These are phyloP conservation scores for Uria aalge DNA, from an alignment of 2,113 vertebrate genomes.

Conservation along the genomic window DNA sequence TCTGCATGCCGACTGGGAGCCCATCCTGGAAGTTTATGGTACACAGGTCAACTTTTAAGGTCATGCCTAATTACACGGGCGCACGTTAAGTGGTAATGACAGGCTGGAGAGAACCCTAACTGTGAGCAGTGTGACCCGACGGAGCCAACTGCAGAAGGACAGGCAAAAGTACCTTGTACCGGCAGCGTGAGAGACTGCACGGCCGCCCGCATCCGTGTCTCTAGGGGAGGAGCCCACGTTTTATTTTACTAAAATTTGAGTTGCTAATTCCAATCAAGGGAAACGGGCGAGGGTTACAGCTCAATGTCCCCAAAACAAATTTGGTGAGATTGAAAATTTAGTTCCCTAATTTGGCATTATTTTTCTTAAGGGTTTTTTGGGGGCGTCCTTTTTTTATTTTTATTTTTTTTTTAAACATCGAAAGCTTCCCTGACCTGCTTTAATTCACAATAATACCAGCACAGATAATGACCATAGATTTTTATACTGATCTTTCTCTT, in stretches of 20 bases:
- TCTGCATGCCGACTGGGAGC: neutral
- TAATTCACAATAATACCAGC: neutral
- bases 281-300: neutral
- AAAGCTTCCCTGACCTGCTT: neutral
- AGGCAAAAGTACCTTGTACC: neutral
- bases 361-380: neutral
- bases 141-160: neutral
- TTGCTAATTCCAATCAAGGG: neutral
- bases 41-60: neutral
- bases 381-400: neutral
- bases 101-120: neutral
- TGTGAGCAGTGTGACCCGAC: neutral
- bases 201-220: rapidly evolving
- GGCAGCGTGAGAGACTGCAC: neutral
- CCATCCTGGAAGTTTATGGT: neutral
- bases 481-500: neutral
- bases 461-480: neutral
- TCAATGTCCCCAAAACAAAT: neutral
- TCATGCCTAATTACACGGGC: neutral
- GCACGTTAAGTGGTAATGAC: neutral
- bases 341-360: neutral
- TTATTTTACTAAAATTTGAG: neutral
- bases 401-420: neutral
- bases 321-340: neutral
- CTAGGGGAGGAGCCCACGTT: neutral